These are phyloP conservation scores for Brachionus koreanus DNA, from an alignment of 1,140 invertebrate species.

Conservation along the genomic window DNA sequence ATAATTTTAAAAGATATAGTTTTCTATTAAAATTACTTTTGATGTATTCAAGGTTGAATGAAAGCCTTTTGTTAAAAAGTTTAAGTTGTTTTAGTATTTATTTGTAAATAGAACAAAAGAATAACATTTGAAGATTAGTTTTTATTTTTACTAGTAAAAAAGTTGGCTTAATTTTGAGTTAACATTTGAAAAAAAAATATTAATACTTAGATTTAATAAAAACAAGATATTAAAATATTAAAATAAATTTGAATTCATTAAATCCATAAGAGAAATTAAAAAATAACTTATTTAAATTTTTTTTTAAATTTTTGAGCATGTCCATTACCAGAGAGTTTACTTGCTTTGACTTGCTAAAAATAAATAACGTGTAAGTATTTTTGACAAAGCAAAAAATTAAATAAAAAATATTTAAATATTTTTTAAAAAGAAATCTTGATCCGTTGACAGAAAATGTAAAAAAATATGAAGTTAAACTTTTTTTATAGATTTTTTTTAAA, in stretches of 20 bases:
- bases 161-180: too few species aligned
- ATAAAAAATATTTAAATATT: constrained; percentile 50
- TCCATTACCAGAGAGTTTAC: constrained; percentile 44
- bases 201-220: too few species aligned
- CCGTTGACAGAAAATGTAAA: constrained; percentile 88
- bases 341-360: constrained; percentile 77
- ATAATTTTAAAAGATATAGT: not conserved
- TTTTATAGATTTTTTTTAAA: constrained; percentile 49
- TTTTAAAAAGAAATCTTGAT: constrained; percentile 77
- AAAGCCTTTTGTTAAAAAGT: not conserved
- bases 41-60: constrained; percentile 3
- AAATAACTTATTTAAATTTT: not conserved
- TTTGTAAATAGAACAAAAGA: not conserved
- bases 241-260: too few species aligned
- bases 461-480: constrained; percentile 53
- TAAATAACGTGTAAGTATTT: constrained; percentile 84
- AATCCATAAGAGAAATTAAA: not conserved
- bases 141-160: too few species aligned
- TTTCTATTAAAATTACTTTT: not conserved
- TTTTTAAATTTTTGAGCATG: not conserved
- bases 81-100: not conserved
- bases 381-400: not conserved
- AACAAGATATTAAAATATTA: too few species aligned
- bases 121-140: not conserved
- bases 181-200: too few species aligned